Evolutionary conservation across 1,140 invertebrate species (phyloP).

Genomic region (Drosophila kurseongensis): DNA sequence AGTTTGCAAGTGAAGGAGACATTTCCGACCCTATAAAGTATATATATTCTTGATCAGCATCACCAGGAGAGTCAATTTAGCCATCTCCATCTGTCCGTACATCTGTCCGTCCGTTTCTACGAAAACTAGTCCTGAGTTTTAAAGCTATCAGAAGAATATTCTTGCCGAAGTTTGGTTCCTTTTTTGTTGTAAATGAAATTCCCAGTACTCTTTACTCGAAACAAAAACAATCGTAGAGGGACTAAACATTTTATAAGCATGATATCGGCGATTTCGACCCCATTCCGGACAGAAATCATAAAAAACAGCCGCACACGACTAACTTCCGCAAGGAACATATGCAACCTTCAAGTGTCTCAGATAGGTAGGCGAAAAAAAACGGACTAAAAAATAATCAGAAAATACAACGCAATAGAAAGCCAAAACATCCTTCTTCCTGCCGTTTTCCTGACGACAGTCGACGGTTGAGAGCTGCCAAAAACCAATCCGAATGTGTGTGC

Average conservation of each 20-base stretch:
- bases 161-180: no score
- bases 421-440: conserved; percentile 24
- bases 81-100: no score
- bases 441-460: conserved; percentile 27
- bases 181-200: no score
- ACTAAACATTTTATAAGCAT: no score
- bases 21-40: no score
- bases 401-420: conserved; percentile 25
- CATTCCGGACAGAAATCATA: conserved; percentile 20
- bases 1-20: no score
- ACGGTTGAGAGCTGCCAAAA: conserved; percentile 43
- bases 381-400: conserved; percentile 21
- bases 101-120: no score
- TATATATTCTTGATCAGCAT: no score
- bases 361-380: conserved; percentile 4
- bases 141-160: no score
- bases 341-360: conserved; percentile 25
- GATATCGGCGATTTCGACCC: background rate
- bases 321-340: conserved; percentile 20
- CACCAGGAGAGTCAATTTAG: no score
- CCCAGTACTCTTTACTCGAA: background rate
- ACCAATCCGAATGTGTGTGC: conserved; percentile 34
- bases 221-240: background rate
- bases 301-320: conserved; percentile 13
- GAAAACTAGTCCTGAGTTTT: no score